These are phyloP conservation scores for Aldabrachelys gigantea DNA, from an alignment of 2,113 vertebrate species.

Conservation along the genomic window DNA sequence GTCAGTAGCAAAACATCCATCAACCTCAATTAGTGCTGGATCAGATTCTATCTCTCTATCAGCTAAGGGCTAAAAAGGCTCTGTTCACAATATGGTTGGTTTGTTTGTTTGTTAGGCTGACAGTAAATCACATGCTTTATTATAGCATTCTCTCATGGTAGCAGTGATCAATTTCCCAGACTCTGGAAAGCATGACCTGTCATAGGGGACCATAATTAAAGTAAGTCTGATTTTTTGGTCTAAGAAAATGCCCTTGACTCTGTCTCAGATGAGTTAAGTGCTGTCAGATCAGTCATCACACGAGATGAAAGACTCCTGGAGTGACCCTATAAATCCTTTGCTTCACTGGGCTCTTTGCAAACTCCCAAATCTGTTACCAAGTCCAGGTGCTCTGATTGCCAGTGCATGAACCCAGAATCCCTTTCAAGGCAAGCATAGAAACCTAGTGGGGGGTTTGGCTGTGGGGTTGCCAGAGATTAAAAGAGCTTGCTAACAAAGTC, in stretches of 20 bases:
- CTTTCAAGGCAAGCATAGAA: background rate
- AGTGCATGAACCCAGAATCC: background rate
- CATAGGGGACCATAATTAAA: background rate
- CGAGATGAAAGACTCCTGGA: background rate
- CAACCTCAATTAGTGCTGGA: background rate
- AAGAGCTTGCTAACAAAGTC: background rate
- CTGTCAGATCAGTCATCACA: background rate
- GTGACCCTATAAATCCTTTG: background rate
- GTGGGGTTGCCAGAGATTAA: background rate
- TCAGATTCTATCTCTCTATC: background rate
- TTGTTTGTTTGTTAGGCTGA: background rate
- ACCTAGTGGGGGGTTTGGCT: background rate
- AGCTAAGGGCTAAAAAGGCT: background rate
- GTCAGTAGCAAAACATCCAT: background rate
- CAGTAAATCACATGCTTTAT: background rate
- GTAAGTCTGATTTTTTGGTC: background rate
- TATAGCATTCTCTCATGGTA: background rate
- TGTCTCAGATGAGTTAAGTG: background rate
- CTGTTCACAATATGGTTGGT: background rate
- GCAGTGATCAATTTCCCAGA: background rate
- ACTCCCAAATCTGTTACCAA: background rate
- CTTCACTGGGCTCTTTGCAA: background rate
- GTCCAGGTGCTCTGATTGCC: background rate
- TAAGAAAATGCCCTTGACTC: background rate
- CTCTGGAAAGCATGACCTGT: background rate